Base-by-base conservation (phyloP, 2,888 invertebrate genomes). In the Polietes domitor region DNA sequence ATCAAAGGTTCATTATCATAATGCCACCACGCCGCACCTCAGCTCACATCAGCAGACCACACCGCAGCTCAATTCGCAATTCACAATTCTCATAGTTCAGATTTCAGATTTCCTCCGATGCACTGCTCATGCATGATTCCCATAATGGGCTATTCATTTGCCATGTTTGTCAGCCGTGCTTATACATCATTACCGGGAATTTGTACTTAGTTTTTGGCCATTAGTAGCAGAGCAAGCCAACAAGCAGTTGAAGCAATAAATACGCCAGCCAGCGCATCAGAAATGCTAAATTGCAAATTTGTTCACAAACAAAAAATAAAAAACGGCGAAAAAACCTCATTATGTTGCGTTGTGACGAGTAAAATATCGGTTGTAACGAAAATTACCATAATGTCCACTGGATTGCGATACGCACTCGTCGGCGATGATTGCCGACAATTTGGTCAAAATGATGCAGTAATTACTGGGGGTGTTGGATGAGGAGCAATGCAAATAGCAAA, bases 331-430 rank as follows among this genome's bases (percentile, higher is more conserved):
- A n/a, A n/a, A n/a, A n/a, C n/a, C n/a, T n/a, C n/a, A n/a, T n/a
- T n/a, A n/a, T n/a, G n/a, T n/a, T n/a, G n/a, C n/a, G n/a, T n/a
- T n/a, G n/a, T n/a, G n/a, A n/a, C n/a, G n/a, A n/a, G 47, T 55
- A 53, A 72, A 73, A n/a, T 53, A 24, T 53, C 72, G 28, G 24
- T 26, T 21, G 37, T 73, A 58, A 10, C 10, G 50, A 24, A 70
- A 70, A 70, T 70, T 70, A 58, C 24, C 72, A 73, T 55, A 73
- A 58, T 58, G 58, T 41, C 55, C 72, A 55, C 32, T 73, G 37
- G 21, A 73, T 73, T 73, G 55, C 55, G 26, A 7, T 53, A 15
- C 12, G 17, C 15, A 70, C 24, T 26, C 15, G 24, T 19, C 65
- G 12, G 47, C 10, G n/a, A 55, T 37, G 19, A 55, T 55, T 15